Percentiles rank a stretch among this genome's conserved stretches.
Evolutionary conservation across 2,113 vertebrate genomes (phyloP).

Genomic region (Uropsilus gracilis): DNA sequence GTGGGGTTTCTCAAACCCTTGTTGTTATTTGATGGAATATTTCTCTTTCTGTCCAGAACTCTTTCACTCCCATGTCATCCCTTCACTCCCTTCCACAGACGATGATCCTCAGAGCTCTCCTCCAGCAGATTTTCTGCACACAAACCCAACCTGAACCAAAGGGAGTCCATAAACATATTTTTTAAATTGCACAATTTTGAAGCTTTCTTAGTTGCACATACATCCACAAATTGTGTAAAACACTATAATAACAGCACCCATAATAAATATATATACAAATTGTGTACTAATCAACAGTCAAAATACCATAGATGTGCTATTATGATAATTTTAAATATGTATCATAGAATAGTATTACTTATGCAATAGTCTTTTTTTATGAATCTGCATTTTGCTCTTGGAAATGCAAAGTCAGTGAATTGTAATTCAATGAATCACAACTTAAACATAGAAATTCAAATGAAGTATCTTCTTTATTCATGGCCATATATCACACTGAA

Average conservation of each 20-base stretch:
- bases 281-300: not conserved
- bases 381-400: not conserved
- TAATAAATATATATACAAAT: not conserved
- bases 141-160: fast-evolving
- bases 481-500: not conserved
- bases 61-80: not conserved
- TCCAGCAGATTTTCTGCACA: not conserved
- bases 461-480: constrained; percentile 2
- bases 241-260: not conserved
- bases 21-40: not conserved
- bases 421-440: not conserved
- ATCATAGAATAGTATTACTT: not conserved
- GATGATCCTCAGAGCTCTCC: fast-evolving
- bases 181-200: not conserved
- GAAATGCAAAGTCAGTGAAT: constrained; percentile 42
- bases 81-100: not conserved
- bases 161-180: not conserved
- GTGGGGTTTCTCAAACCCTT: not conserved
- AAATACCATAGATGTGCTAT: not conserved
- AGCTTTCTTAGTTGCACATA: not conserved
- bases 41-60: not conserved
- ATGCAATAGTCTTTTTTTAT: not conserved
- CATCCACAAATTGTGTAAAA: not conserved
- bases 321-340: constrained; percentile 14
- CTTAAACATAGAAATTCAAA: constrained; percentile 58